These are phyloP conservation scores for Hydrotaea cyrtoneurina DNA, from an alignment of 2,888 invertebrate genomes.

Conservation along the genomic window DNA sequence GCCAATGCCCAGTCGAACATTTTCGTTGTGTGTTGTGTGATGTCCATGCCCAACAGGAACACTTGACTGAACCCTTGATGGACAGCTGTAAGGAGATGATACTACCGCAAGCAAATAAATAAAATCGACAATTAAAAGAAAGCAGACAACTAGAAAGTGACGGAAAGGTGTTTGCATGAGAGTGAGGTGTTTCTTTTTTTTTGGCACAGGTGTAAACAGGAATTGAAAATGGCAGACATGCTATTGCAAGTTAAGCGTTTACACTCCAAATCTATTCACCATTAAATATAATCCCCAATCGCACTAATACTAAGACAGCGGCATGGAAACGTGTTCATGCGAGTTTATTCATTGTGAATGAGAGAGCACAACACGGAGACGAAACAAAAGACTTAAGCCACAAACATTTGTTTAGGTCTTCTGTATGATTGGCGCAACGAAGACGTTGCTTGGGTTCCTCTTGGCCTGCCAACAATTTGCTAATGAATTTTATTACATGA, in stretches of 20 bases:
- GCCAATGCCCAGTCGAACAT: neutral
- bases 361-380: no score
- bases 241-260: neutral
- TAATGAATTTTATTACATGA: slow-evolving; percentile 53
- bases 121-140: slow-evolving; percentile 35
- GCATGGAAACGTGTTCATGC: no score
- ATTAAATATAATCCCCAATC: no score
- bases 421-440: no score
- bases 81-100: slow-evolving; percentile 50
- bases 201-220: slow-evolving; percentile 56
- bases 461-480: slow-evolving; percentile 29
- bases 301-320: no score
- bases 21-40: no score
- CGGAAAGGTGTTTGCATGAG: slow-evolving; percentile 49
- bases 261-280: no score
- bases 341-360: no score
- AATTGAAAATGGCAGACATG: slow-evolving; percentile 32
- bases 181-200: neutral
- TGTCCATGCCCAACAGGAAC: slow-evolving; percentile 44
- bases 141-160: slow-evolving; percentile 32
- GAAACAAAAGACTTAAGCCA: slow-evolving; percentile 56
- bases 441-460: no score
- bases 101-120: slow-evolving; percentile 33
- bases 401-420: no score
- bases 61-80: slow-evolving; percentile 49